Evolutionary conservation across 2,113 vertebrate species (phyloP), one percentile per base, ranked within the genome.

Genomic region (Hypomesus transpacificus): DNA sequence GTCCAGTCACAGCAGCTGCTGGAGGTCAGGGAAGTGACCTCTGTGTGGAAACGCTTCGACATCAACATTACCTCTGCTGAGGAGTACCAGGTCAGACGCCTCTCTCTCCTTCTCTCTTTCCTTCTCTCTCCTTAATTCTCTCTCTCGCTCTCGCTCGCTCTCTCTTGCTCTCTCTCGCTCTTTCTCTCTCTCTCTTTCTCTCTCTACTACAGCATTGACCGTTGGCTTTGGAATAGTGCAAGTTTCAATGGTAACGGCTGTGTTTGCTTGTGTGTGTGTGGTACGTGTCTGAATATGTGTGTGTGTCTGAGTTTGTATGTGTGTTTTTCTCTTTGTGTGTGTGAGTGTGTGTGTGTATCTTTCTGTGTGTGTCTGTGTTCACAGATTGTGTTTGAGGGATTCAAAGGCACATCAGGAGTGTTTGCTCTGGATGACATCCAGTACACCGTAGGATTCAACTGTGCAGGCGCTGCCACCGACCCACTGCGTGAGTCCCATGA

Each of bases 381-480:
- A 54, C 80, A 93, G 92, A 91, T 93, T 81, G 87, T 90, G 14
- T 75, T 93, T 51, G 90, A 92, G 56, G 92, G 90, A 14, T 11
- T 87, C 72, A 91, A 88, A 82, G 91, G 92, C 9, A 53, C 57
- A 0, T 46, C 80, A 1, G 86, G 89, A 0, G 21, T 82, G 3
- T 6, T 91, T 3, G 91, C 90, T 74, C 81, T 93, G 67, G 92
- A 93, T 81, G 92, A 93, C 77, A 87, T 93, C 4, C 75, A 83
- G 50, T 92, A 89, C 75, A 88, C 76, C 0, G 14, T 88, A 0
- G 91, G 91, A 2, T 31, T 90, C 39, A 73, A 89, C 87, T 93
- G 92, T 2, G 74, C 46, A 0, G 85, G 81, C 0, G 2, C 78
- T 66, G 50, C 70, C 53, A 87, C 71, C 13, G 87, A 87, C 51